Evolutionary conservation across 2,113 vertebrate genomes (phyloP).

Genomic region (Calyptomena viridis): DNA sequence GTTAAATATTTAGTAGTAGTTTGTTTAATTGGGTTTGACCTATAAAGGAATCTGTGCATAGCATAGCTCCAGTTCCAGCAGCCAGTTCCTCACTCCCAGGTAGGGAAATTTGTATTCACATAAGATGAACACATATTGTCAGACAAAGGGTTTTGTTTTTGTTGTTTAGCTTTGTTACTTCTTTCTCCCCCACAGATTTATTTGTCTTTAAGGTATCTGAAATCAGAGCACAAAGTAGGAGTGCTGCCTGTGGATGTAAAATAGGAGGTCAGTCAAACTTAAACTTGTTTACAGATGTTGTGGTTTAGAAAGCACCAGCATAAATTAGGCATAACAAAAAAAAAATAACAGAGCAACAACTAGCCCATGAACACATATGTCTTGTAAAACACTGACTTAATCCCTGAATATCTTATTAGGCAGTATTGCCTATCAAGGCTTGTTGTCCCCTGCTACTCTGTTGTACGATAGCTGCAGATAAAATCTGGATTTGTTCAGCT

Average conservation of each 20-base stretch:
- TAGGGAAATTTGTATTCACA: conserved; percentile 50
- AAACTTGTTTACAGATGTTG: conserved; percentile 77
- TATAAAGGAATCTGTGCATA: conserved; percentile 57
- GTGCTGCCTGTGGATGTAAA: conserved; percentile 57
- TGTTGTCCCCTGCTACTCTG: conserved; percentile 28
- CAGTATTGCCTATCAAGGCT: conserved; percentile 39
- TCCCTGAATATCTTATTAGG: conserved; percentile 77
- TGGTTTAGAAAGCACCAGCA: conserved; percentile 68
- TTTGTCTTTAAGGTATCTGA: conserved; percentile 73
- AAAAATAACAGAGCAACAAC: conserved; percentile 65
- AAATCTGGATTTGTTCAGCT: neutral
- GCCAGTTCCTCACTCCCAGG: neutral
- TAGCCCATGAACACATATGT: conserved; percentile 68
- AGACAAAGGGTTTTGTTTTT: conserved; percentile 1
- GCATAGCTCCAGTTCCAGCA: neutral
- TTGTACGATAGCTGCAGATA: conserved; percentile 4
- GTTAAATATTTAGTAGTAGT: conserved; percentile 80
- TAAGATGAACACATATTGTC: conserved; percentile 48
- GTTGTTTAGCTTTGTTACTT: neutral
- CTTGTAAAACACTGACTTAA: conserved; percentile 66
- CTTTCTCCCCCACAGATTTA: conserved; percentile 25
- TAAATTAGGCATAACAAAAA: conserved; percentile 80
- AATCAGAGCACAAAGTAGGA: conserved; percentile 68
- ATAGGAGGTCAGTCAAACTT: conserved; percentile 70
- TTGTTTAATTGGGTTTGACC: conserved; percentile 76